These are phyloP conservation scores for Gortyna flavago DNA, from an alignment of 2,888 invertebrate genomes.

Conservation along the genomic window DNA sequence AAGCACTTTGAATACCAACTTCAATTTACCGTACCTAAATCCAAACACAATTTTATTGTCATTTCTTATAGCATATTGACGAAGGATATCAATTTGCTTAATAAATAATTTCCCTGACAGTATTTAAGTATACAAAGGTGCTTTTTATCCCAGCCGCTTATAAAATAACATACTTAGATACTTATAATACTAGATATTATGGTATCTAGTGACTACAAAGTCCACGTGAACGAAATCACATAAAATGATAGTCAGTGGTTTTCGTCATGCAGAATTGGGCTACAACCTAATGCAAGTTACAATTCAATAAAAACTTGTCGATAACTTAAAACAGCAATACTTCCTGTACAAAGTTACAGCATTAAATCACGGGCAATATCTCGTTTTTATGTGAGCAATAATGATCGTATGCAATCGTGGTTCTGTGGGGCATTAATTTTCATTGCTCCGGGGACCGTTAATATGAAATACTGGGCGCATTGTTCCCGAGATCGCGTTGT, in stretches of 20 bases:
- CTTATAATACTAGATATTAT: background rate
- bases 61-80: no score
- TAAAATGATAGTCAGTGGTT: background rate
- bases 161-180: no score
- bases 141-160: background rate
- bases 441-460: conserved; percentile 73
- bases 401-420: conserved; percentile 68
- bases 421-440: conserved; percentile 73
- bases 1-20: no score
- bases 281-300: background rate
- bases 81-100: no score
- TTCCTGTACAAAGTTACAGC: conserved; percentile 21
- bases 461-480: conserved; percentile 73
- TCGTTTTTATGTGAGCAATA: conserved; percentile 68
- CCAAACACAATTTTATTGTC: no score
- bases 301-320: background rate
- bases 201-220: background rate
- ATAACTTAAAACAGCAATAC: conserved; percentile 29
- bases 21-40: no score
- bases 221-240: background rate
- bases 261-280: background rate
- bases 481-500: conserved; percentile 61
- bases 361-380: conserved; percentile 59
- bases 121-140: background rate
- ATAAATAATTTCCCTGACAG: no score